Conservation (phyloP, 2,797 vertebrate genomes). For the Onychomys leucogaster region DNA sequence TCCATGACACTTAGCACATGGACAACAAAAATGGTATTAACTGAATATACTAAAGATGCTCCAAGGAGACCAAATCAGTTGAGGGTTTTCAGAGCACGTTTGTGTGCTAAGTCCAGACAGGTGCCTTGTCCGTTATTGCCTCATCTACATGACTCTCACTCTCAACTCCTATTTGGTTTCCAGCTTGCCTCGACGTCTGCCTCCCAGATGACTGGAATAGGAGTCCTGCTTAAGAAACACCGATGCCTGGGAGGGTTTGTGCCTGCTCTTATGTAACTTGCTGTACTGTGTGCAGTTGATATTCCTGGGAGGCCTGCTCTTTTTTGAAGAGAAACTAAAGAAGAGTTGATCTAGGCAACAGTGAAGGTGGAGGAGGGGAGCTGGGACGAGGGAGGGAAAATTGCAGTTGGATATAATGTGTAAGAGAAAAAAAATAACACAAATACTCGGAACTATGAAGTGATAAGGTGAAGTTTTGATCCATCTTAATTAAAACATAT, state of each 20-base stretch:
- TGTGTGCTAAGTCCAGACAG: too few relatives aligned
- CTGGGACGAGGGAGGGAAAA: too few relatives aligned
- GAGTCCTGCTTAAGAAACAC: background rate
- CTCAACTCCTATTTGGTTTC: background rate
- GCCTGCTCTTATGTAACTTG: background rate
- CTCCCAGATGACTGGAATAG: background rate
- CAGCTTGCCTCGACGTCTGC: background rate
- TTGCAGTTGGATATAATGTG: too few relatives aligned
- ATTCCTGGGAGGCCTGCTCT: background rate
- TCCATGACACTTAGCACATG: background rate
- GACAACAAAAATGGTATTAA: background rate
- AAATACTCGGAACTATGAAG: background rate
- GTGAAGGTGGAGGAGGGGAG: background rate
- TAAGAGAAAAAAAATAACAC: background rate
- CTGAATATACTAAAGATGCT: background rate
- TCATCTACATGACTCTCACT: background rate
- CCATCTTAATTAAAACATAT: constrained; percentile 63
- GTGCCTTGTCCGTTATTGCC: background rate
- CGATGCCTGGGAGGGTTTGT: background rate
- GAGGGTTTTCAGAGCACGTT: background rate
- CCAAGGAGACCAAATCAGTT: background rate
- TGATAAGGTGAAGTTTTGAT: constrained; percentile 40
- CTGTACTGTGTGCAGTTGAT: background rate
- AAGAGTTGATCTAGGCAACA: too few relatives aligned
- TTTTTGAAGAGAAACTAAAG: background rate